These are phyloP conservation scores for Drosophila ananassae DNA, from an alignment of 1,140 invertebrate species.

Conservation along the genomic window DNA sequence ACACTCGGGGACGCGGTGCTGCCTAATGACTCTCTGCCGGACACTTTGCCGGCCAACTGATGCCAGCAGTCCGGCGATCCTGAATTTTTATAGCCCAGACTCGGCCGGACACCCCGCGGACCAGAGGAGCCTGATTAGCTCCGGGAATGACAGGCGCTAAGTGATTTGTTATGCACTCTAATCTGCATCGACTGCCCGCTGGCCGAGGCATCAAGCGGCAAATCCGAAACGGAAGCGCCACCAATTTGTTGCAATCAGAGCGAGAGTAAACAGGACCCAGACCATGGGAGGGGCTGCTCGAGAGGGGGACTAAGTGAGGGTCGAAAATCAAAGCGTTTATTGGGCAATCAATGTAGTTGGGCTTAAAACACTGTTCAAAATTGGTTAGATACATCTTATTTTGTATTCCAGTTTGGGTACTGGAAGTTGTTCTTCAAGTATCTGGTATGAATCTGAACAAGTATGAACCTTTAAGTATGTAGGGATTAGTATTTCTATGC, in stretches of 20 bases:
- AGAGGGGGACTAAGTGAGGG: conserved; percentile 17
- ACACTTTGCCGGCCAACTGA: conserved; percentile 56
- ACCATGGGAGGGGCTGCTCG: conserved; percentile 3
- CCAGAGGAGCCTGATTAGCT: conserved; percentile 48
- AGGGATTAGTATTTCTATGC: no score
- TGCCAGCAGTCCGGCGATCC: conserved; percentile 29
- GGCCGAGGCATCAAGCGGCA: conserved; percentile 36
- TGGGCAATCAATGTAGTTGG: conserved; percentile 1
- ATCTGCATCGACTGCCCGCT: conserved; percentile 42
- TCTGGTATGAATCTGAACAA: no score
- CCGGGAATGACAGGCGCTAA: conserved; percentile 72
- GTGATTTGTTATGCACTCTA: conserved; percentile 75
- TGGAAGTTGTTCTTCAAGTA: no score
- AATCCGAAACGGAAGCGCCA: conserved; percentile 68
- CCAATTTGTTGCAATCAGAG: conserved; percentile 59
- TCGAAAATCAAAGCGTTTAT: neutral
- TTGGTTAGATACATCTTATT: no score
- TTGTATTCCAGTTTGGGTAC: no score
- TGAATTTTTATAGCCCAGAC: conserved; percentile 67
- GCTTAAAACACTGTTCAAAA: conserved; percentile 9
- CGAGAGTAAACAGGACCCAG: conserved; percentile 18
- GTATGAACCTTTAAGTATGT: no score
- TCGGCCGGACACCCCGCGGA: conserved; percentile 19
- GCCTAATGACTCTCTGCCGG: conserved; percentile 31
- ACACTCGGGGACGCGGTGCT: conserved; percentile 31